Base-by-base conservation (phyloP, 2,113 vertebrate species). In the Atlantisia rogersi region DNA sequence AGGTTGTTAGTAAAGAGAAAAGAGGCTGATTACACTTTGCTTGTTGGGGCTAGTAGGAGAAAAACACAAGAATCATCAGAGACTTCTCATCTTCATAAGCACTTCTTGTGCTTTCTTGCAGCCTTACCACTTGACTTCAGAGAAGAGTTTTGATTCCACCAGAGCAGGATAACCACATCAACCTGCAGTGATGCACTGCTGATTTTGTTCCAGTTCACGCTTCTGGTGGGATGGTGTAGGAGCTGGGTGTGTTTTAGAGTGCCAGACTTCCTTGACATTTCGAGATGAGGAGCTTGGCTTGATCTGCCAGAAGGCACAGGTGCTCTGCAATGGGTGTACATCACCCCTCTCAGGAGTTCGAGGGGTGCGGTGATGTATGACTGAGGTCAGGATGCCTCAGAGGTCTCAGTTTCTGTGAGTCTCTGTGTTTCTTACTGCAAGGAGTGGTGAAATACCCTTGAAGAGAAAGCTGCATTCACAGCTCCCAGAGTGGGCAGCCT, bases 211-310 rank as follows among this genome's bases (percentile, higher is more conserved):
- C 40, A n/a, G 18, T 3, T 55, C 19, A 12, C 1, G 1, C 79
- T 86, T 64, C 67, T 63, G 62, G 26, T 0, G 16, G 52, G n/a
- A 37, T 2, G 3, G 32, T 42, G 22, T 67, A 0, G 4, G 63
- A 68, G 37, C 28, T 24, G 21, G 26, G 26, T 15, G 26, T 29
- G n/a, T 48, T 63, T 80, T 37, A 53, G 37, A 56, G 37, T 18
- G 42, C n/a, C 42, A 82, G 28, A n/a, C 53, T 46, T n/a, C 65
- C 53, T 56, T 1, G 1, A 19, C 40, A 40, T 28, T n/a, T 60
- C 77, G 46, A 83, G 63, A 69, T 1, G 4, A 44, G 0, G 4
- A 12, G 11, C 39, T 53, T 39, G 56, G 2, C 67, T 37, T 28
- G 22, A 11, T 44, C n/a, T 93, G 22, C 52, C 58, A 71, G 70